Base-by-base conservation (phyloP, 2,888 invertebrate genomes). In the Lordiphosa andalusiaca region DNA sequence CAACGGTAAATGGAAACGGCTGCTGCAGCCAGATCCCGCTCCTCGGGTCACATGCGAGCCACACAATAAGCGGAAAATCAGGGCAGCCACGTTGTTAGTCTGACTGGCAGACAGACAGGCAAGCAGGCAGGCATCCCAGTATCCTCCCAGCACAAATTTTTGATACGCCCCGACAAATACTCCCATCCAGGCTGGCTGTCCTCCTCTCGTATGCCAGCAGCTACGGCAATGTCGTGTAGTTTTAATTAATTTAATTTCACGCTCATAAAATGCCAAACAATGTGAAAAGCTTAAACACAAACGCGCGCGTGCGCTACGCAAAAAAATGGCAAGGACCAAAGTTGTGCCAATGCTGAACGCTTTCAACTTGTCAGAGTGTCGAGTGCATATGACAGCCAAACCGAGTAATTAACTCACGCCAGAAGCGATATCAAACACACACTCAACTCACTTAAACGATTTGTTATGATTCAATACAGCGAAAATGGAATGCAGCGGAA, bases 191-290 rank as follows among this genome's bases (percentile, higher is more conserved):
- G 13, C 23, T 49, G 48, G 13, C 23, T 49, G 48, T 47, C 36
- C 38, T 37, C 46, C 55, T 59, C 64, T 39, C 10, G 13, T 6
- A 9, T 52, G 49, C 42, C 30, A 46, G 53, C 53, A 56, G 41
- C 57, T 48, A 60, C 52, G 33, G 9, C 44, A 33, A 50, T 25
- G 50, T 30, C 50, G 62, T 74, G 52, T 63, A 74, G 73, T 66
- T 77, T 81, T 77, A 81, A 84, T 84, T 81, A 84, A 81, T 75
- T 84, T 64, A 75, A 81, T 75, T 81, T 84, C 52, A 70, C 63
- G 69, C 84, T 71, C 53, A 76, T 74, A 67, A 82, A 82, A 72
- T 46, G 56, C 63, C 75, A 63, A 75, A 75, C 76, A 82, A 76
- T 78, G 61, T 53, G 58, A 60, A 63, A 57, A 63, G 61, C 53